phyloP scores from a whole-genome alignment of 1,140 invertebrate genomes.

The Cyphomyrmex costatus region DNA sequence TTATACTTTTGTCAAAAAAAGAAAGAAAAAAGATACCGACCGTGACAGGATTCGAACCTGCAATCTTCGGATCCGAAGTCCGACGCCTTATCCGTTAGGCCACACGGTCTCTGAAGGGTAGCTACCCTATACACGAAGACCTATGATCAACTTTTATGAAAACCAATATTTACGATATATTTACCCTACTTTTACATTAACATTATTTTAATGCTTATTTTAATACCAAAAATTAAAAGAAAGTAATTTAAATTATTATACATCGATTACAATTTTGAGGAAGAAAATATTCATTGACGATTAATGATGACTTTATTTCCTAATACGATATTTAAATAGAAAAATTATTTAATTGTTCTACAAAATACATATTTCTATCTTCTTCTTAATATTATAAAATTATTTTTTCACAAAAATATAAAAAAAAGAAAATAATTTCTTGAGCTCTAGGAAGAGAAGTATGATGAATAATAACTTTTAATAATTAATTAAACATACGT shows the following conservation, averaged over 20 bases:
- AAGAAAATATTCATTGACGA: not conserved
- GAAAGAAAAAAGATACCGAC: conserved; percentile 84
- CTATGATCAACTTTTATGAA: not conserved
- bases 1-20: not conserved
- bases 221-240: not conserved
- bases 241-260: not conserved
- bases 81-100: conserved; percentile 93
- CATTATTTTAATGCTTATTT: not conserved
- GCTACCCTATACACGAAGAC: conserved; percentile 63
- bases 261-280: not conserved
- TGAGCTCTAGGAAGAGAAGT: no score
- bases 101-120: conserved; percentile 87
- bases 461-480: not conserved
- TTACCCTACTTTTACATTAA: not conserved
- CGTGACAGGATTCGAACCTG: conserved; percentile 92
- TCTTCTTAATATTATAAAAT: not conserved
- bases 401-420: not conserved
- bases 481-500: not conserved
- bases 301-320: not conserved
- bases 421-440: not conserved
- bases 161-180: not conserved
- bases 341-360: not conserved
- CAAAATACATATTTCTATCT: not conserved
- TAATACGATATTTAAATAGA: not conserved
- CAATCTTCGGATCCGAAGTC: conserved; percentile 93